Evolutionary conservation across 2,797 vertebrate genomes (phyloP).

Genomic region (Crenuchus spilurus): DNA sequence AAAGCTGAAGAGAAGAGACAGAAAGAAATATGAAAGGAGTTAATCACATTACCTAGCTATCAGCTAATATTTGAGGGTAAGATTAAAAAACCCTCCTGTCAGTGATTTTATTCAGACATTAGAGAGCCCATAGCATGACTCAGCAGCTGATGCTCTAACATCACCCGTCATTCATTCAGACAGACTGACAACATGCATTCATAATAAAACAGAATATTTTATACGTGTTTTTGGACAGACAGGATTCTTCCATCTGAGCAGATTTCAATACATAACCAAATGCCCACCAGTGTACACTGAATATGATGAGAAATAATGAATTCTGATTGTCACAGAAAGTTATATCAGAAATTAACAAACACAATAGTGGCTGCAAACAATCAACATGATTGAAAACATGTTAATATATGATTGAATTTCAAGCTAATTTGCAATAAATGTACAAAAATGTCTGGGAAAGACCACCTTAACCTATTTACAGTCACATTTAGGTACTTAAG

Average conservation of each 20-base stretch:
- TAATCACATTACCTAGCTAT: not conserved
- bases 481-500: not conserved
- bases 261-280: not conserved
- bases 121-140: not conserved
- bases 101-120: not conserved
- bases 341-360: not conserved
- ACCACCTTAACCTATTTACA: not conserved
- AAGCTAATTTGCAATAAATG: not conserved
- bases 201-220: not conserved
- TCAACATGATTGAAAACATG: conserved; percentile 1
- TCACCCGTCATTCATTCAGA: not conserved
- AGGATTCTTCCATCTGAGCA: not conserved
- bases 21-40: not conserved
- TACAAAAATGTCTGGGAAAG: not conserved
- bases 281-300: not conserved
- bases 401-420: not conserved
- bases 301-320: not conserved
- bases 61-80: not conserved
- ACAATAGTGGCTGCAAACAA: not conserved
- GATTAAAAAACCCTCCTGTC: conserved; percentile 2
- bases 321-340: conserved; percentile 17
- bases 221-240: not conserved
- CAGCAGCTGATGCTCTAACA: not conserved
- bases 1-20: not conserved
- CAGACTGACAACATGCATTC: not conserved